phyloP scores from a whole-genome alignment of 2,113 vertebrate species.

The Microtus ochrogaster region DNA sequence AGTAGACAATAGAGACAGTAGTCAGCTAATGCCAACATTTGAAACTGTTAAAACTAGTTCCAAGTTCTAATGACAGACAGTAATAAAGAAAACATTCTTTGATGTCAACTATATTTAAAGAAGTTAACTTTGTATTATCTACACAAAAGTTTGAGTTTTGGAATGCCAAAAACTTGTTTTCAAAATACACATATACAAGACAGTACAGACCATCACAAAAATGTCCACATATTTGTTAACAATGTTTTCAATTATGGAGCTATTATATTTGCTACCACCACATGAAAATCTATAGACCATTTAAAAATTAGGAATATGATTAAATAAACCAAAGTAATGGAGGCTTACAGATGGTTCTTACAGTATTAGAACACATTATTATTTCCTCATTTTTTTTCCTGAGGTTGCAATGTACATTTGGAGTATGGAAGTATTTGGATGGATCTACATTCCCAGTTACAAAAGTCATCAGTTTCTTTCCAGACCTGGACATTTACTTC shows the following conservation, averaged over 20 bases:
- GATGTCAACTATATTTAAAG: not conserved
- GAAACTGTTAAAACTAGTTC: conserved; percentile 38
- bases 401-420: not conserved
- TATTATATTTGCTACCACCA: not conserved
- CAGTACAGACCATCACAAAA: not conserved
- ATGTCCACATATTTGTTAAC: conserved; percentile 7
- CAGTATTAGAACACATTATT: not conserved
- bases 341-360: not conserved
- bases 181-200: not conserved
- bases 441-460: not conserved
- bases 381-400: not conserved
- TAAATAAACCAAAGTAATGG: conserved; percentile 40
- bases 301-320: conserved; percentile 19
- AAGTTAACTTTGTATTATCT: conserved; percentile 1
- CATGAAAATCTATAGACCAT: not conserved
- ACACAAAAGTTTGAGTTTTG: not conserved
- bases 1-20: not conserved
- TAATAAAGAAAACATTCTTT: conserved; percentile 25
- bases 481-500: not conserved
- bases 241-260: conserved; percentile 8
- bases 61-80: not conserved
- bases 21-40: not conserved
- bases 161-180: conserved; percentile 6
- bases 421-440: conserved; percentile 15
- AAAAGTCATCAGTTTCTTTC: not conserved